Conservation (phyloP, 2,113 vertebrate genomes). For the Sitta europaea region DNA sequence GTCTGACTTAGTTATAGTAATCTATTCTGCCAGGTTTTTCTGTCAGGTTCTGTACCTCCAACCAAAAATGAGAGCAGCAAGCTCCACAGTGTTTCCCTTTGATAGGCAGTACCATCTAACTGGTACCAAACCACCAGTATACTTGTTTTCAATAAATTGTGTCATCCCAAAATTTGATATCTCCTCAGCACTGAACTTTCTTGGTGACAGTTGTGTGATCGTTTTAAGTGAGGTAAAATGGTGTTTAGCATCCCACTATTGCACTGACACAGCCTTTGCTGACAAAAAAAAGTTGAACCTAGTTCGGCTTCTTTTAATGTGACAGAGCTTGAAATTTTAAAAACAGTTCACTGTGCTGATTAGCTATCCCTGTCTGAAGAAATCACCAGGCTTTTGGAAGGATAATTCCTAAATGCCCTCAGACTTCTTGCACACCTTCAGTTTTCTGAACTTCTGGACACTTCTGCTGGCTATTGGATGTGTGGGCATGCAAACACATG, state of each 20-base stretch:
- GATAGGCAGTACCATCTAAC: background rate
- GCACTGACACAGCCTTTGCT: background rate
- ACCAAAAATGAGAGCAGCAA: background rate
- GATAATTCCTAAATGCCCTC: background rate
- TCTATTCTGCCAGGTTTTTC: background rate
- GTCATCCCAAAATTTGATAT: background rate
- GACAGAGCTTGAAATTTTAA: background rate
- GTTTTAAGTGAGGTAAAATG: background rate
- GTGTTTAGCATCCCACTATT: background rate
- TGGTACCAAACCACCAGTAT: background rate
- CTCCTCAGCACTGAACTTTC: background rate
- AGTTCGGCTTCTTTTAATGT: background rate
- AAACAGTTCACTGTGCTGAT: background rate
- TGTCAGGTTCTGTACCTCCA: background rate
- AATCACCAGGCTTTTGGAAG: background rate
- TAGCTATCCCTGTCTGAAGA: background rate
- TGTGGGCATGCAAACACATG: background rate
- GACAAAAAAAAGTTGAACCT: background rate
- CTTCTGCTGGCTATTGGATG: background rate
- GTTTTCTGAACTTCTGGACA: background rate
- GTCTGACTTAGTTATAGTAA: background rate
- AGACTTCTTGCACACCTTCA: background rate
- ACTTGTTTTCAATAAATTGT: background rate
- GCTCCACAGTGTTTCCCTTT: background rate
- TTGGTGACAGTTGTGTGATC: background rate